phyloP scores from a whole-genome alignment of 2,797 vertebrate genomes.

The Melopsittacus undulatus region DNA sequence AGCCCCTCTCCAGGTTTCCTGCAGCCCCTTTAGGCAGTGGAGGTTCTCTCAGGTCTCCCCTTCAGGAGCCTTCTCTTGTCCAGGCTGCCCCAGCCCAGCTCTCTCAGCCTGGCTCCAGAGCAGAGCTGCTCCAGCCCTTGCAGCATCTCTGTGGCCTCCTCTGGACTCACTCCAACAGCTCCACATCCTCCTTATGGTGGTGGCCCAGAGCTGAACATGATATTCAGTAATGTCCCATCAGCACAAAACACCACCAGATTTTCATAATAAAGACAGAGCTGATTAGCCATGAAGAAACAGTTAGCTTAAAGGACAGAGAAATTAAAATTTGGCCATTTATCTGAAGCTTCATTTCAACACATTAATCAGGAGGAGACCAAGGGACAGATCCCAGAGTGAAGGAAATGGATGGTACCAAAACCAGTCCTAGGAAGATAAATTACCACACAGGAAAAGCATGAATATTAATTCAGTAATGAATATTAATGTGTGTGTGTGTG shows the following conservation, averaged over 20 bases:
- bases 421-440: not conserved
- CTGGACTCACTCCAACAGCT: not conserved
- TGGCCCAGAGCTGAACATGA: not conserved
- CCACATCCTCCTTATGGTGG: not conserved
- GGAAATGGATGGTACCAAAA: not conserved
- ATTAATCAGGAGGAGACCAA: not conserved
- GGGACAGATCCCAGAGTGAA: rapidly evolving
- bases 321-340: not conserved
- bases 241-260: not conserved
- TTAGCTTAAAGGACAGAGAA: not conserved
- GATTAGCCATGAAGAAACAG: not conserved
- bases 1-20: no score
- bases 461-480: not conserved
- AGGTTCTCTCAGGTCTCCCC: no score
- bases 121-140: not conserved
- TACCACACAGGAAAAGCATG: not conserved
- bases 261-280: not conserved
- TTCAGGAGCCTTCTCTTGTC: not conserved
- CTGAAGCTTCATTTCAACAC: not conserved
- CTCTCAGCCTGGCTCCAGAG: not conserved
- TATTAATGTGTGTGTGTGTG: not conserved
- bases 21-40: no score
- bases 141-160: not conserved
- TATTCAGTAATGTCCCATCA: not conserved
- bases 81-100: not conserved